Conservation (phyloP, 1,140 invertebrate genomes). For the Aethina tumida region DNA sequence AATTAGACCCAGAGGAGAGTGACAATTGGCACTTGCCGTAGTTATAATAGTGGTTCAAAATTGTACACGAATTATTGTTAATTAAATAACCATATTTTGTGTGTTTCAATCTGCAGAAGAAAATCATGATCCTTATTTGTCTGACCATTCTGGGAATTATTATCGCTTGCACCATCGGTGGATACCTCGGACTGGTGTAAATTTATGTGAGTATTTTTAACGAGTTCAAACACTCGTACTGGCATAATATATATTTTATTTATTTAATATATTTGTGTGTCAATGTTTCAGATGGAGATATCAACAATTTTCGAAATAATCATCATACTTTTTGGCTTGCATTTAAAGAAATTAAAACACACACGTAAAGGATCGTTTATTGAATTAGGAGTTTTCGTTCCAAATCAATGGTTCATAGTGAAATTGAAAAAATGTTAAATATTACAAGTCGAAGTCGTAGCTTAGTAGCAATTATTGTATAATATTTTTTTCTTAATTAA, state of each 20-base stretch:
- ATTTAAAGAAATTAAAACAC: neutral
- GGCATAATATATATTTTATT: neutral
- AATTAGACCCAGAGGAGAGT: too few species aligned
- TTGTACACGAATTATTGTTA: slow-evolving; percentile 1
- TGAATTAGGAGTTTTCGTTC: too few species aligned
- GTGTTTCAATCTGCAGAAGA: slow-evolving; percentile 74
- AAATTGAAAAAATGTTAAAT: too few species aligned
- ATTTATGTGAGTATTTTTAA: slow-evolving; percentile 16
- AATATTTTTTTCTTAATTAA: too few species aligned
- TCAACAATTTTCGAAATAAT: slow-evolving; percentile 2
- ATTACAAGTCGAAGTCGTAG: too few species aligned
- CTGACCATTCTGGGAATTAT: slow-evolving; percentile 67
- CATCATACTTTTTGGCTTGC: slow-evolving; percentile 5
- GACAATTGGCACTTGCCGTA: slow-evolving; percentile 22
- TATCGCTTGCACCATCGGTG: slow-evolving; percentile 30
- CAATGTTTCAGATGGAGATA: slow-evolving; percentile 7
- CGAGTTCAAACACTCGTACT: neutral
- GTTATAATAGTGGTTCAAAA: slow-evolving; percentile 11
- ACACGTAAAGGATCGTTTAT: too few species aligned
- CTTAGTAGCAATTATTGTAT: too few species aligned
- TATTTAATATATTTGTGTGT: neutral
- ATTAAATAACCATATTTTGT: slow-evolving; percentile 15
- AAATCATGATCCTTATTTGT: slow-evolving; percentile 98
- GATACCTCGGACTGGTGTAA: slow-evolving; percentile 32
- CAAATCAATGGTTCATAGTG: too few species aligned